Percentiles rank a stretch among this genome's conserved stretches.
Conservation (phyloP, 2,888 invertebrate genomes). For the Drosophila suboccidentalis region DNA sequence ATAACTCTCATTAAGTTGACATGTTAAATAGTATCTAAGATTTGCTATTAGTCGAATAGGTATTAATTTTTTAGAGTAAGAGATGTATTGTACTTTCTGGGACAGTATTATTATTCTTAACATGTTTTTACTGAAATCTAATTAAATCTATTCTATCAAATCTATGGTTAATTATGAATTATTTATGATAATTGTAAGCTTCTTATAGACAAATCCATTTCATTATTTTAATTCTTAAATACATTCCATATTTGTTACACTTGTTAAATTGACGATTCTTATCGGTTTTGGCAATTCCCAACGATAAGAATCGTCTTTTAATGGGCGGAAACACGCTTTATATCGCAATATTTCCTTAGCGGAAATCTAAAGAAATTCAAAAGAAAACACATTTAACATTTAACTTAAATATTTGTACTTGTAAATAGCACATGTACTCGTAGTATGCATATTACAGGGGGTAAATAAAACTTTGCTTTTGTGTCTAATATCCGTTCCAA, state of each 20-base stretch:
- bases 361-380: slow-evolving; percentile 34
- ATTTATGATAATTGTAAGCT: slow-evolving; percentile 7
- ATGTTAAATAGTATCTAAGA: slow-evolving; percentile 6
- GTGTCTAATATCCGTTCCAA: slow-evolving; percentile 70
- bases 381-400: slow-evolving; percentile 6
- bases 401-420: slow-evolving; percentile 3
- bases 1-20: background rate
- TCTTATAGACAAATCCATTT: slow-evolving; percentile 12
- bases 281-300: slow-evolving; percentile 20
- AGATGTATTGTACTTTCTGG: too few species aligned
- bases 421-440: slow-evolving; percentile 8
- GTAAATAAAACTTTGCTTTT: slow-evolving; percentile 17
- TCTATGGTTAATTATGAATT: slow-evolving; percentile 1
- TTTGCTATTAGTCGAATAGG: slow-evolving; percentile 1
- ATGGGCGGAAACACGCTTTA: slow-evolving; percentile 30
- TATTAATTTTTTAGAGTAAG: background rate
- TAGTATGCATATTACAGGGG: slow-evolving; percentile 15
- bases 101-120: too few species aligned
- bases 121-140: background rate
- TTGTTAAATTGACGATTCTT: slow-evolving; percentile 5
- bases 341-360: slow-evolving; percentile 18
- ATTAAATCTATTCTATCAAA: background rate
- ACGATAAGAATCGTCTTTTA: slow-evolving; percentile 11
- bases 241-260: background rate
- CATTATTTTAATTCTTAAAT: slow-evolving; percentile 9